Percentiles rank a stretch among this genome's conserved stretches.
Evolutionary conservation across 2,113 vertebrate genomes (phyloP).

Genomic region (Myxocyprinus asiaticus): DNA sequence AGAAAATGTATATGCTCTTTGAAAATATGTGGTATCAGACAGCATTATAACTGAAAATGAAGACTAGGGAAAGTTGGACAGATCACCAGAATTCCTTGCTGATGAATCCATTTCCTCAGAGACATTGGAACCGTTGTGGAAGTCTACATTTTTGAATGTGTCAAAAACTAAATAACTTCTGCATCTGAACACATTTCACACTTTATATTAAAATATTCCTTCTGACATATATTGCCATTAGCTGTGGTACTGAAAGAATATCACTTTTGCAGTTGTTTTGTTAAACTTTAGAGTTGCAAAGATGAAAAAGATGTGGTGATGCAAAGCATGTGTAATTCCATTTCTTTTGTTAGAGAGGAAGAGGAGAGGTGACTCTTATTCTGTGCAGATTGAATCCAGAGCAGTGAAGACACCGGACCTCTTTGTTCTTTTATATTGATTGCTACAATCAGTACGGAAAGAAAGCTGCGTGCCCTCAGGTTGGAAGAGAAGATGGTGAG

Average conservation of each 20-base stretch:
- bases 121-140: background rate
- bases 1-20: conserved; percentile 4
- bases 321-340: conserved; percentile 56
- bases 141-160: background rate
- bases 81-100: conserved; percentile 30
- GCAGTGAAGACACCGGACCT: conserved; percentile 46
- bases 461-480: conserved; percentile 62
- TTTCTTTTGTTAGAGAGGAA: background rate
- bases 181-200: background rate
- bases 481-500: conserved; percentile 60
- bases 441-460: conserved; percentile 59
- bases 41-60: background rate
- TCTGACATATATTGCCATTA: conserved; percentile 8
- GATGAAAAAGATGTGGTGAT: conserved; percentile 62
- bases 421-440: conserved; percentile 63
- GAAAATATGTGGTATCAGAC: background rate
- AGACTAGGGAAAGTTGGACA: background rate
- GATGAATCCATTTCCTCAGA: conserved; percentile 22
- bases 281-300: conserved; percentile 48
- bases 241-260: conserved; percentile 26
- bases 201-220: background rate
- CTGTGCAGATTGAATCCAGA: conserved; percentile 63
- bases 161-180: background rate
- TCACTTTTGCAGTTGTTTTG: conserved; percentile 44
- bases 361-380: conserved; percentile 36